Evolutionary conservation across 1,140 invertebrate genomes (phyloP), one percentile per base, ranked within the genome.

Genomic region (Hycleus phaleratus): DNA sequence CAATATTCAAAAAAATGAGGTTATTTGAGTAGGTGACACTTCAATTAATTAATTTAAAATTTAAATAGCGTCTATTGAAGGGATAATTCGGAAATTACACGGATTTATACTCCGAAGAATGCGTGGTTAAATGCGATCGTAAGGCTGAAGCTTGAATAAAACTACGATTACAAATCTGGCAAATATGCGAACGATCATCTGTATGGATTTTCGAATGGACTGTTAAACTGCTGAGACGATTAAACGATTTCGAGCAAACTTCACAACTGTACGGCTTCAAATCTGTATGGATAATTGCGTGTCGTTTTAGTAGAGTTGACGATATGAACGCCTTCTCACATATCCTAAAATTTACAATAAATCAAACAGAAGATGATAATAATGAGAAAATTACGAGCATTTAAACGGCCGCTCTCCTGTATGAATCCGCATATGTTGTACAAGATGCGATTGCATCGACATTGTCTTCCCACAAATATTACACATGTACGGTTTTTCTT

Each of bases 231-330:
- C 65, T 68, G n/a, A 8, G 55, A 38, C 67, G 51, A 45, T 69
- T 70, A 46, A 68, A 71, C 3, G 58, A 58, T 57, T 68, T 71
- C 1, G 79, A 63, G 73, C 78, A 77, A 81, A 84, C 77, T 4
- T 65, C 62, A 54, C 69, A 71, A 10, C 49, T 64, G 56, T 48
- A 71, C 2, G 69, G 68, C 54, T 67, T 69, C 67, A 89, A 83
- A 59, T 86, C 87, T 2, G 88, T 90, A 67, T 91, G 88, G 63
- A 85, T 84, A 11, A 87, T 80, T 26, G 82, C 75, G 73, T 92
- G 90, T 54, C 88, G 86, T 65, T 86, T 87, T 58, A 90, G 76
- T 11, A 84, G 82, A 38, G 83, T 78, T 58, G 80, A 78, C 0
- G 84, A 83, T 3, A 82, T 78, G 69, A 88, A 88, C 32, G 75